Evolutionary conservation across 2,888 invertebrate genomes (phyloP).

Genomic region (Aspidapion aeneum): DNA sequence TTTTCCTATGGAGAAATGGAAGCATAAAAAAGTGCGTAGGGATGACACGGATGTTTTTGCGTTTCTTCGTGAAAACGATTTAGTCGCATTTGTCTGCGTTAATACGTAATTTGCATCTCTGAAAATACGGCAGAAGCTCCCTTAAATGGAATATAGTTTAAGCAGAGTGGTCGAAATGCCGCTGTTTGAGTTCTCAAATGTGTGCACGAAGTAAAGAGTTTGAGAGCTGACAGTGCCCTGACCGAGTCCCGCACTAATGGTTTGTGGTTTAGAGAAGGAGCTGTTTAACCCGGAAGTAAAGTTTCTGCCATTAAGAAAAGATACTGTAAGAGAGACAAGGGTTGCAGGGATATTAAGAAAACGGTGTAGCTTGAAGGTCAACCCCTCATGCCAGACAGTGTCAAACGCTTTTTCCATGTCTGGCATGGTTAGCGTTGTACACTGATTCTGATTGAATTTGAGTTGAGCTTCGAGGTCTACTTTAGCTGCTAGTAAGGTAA

Average conservation of each 20-base stretch:
- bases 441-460: no score
- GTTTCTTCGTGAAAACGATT: neutral
- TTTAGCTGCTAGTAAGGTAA: no score
- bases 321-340: neutral
- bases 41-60: no score
- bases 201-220: neutral
- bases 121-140: neutral
- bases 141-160: neutral
- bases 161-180: neutral
- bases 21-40: no score
- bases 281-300: neutral
- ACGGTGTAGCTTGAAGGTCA: neutral
- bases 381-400: neutral
- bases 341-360: neutral
- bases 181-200: neutral
- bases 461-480: no score
- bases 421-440: no score
- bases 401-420: no score
- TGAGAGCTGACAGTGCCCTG: neutral
- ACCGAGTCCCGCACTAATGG: neutral
- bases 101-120: neutral
- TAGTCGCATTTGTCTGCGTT: neutral
- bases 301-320: no score
- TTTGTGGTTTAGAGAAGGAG: neutral
- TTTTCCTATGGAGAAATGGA: no score